Evolutionary conservation across 2,888 invertebrate species (phyloP), one percentile per base, ranked within the genome.

Genomic region (Orthonychiurus folsomi): DNA sequence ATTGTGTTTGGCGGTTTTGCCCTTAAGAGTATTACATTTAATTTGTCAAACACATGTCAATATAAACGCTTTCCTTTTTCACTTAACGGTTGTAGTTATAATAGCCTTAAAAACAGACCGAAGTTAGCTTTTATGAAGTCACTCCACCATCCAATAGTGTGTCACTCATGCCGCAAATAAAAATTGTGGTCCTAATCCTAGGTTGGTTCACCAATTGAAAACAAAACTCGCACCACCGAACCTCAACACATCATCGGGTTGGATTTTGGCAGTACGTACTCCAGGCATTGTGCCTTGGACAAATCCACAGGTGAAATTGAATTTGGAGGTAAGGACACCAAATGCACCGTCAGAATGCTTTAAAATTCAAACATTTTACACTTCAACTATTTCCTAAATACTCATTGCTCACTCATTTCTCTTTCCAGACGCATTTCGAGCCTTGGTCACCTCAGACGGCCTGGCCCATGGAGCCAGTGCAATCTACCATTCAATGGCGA

Each of bases 231-330:
- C 3, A 2, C 56, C 3, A 3, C 27, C 27, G 37, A 37, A 37
- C 37, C 27, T 21, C 3, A 3, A 5, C 56, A 21, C 2, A 37
- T 56, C 27, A 26, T 59, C 20, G 59, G 59, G 21, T 20, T 59
- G 50, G 59, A 59, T 37, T 12, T 59, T 3, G 59, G 59, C 9
- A 59, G 59, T 59, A n/a, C 25, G 9, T 37, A 18, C n/a, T 20
- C 50, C 2, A 3, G 59, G 21, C 18, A 15, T 23, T 18, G 28
- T 3, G 23, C 59, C 5, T 5, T 50, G 20, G 59, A 59, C 18
- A 48, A 23, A 9, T 23, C 50, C 23, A 20, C 56, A 3, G 37
- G 37, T 18, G 25, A 21, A 20, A 21, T 56, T 37, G 28, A 56
- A 3, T 15, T 20, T 56, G 56, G 56, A 18, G 37, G 37, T 37